Percentiles rank a stretch among this genome's conserved stretches.
phyloP scores from a whole-genome alignment of 2,797 vertebrate genomes.

The Strix occidentalis region DNA sequence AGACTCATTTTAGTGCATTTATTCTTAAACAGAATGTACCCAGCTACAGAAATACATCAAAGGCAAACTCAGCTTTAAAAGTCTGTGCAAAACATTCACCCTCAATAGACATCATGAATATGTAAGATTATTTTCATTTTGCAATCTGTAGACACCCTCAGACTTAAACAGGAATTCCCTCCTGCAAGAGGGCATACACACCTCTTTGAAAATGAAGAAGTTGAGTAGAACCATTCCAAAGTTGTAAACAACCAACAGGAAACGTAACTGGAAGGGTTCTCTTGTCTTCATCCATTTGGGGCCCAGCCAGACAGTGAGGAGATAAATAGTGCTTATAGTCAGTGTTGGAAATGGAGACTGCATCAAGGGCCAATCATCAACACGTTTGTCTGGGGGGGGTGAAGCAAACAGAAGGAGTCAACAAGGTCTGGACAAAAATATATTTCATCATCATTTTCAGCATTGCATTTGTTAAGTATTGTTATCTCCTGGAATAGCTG shows the following conservation, averaged over 20 bases:
- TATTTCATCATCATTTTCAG: neutral
- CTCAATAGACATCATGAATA: neutral
- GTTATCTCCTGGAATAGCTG: neutral
- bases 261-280: constrained; percentile 94
- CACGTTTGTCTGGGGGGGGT: constrained; percentile 87
- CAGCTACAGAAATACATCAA: neutral
- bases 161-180: neutral
- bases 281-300: constrained; percentile 97
- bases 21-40: neutral
- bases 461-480: neutral
- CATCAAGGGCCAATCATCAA: constrained; percentile 97
- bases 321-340: constrained; percentile 93
- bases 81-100: neutral
- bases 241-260: constrained; percentile 94
- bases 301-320: constrained; percentile 96
- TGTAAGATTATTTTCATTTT: neutral
- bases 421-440: neutral
- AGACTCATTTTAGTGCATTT: neutral
- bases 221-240: constrained; percentile 99
- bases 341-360: constrained; percentile 92
- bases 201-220: constrained; percentile 99
- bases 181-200: constrained; percentile 52
- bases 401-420: constrained; percentile 47
- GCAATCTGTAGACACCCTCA: neutral
- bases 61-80: neutral